Conservation (phyloP, 1,140 invertebrate species). For the Zaprionus nigranus region DNA sequence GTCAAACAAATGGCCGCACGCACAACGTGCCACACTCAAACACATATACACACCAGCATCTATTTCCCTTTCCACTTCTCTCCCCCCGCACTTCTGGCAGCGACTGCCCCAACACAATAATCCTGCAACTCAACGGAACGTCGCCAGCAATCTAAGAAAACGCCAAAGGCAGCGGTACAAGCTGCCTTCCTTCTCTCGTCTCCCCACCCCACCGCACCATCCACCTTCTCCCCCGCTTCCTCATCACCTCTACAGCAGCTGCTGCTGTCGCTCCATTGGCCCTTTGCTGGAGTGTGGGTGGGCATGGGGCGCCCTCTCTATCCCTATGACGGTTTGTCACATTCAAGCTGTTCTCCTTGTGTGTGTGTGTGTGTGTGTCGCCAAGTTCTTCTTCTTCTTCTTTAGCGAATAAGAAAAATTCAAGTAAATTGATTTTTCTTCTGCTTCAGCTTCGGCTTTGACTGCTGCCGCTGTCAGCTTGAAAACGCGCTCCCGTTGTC, state of each 20-base stretch:
- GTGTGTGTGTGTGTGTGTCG: conserved; percentile 54
- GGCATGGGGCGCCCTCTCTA: neutral
- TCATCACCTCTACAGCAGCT: conserved; percentile 59
- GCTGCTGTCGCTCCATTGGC: conserved; percentile 72
- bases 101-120: conserved; percentile 68
- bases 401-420: conserved; percentile 66
- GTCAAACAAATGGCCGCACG: conserved; percentile 77
- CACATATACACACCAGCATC: conserved; percentile 3
- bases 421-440: conserved; percentile 81
- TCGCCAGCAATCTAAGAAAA: conserved; percentile 77
- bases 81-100: neutral
- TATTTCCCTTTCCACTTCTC: conserved; percentile 2
- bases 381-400: conserved; percentile 39
- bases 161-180: conserved; percentile 64
- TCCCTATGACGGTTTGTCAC: conserved; percentile 68
- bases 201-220: neutral
- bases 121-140: conserved; percentile 78
- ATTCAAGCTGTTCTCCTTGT: conserved; percentile 58
- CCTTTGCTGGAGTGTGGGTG: neutral
- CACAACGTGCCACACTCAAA: conserved; percentile 22
- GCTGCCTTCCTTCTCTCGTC: neutral
- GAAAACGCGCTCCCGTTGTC: conserved; percentile 54
- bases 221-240: neutral
- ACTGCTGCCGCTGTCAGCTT: conserved; percentile 70
- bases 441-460: conserved; percentile 54